Base-by-base conservation (phyloP, 2,797 vertebrate genomes). In the Premnoplex brunnescens region DNA sequence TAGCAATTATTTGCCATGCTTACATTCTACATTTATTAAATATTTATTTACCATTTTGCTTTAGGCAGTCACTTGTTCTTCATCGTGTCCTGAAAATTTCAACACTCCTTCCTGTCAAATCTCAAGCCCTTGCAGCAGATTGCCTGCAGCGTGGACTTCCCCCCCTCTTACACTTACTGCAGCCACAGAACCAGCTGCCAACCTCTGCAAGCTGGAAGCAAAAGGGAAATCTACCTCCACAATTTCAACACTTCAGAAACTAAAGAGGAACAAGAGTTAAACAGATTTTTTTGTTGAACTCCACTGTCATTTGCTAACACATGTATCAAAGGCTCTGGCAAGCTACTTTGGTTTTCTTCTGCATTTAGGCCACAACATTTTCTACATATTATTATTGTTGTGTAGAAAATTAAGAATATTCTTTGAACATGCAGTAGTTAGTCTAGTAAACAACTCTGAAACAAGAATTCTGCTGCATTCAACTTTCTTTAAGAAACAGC, bases 21-120 rank as follows among this genome's bases (percentile, higher is more conserved):
- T 83, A 69, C 12, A 30, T 36, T 76, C 68, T 44, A 23, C 0
- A 0, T 26, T 91, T 37, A 76, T 62, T 10, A 85, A 86, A 39
- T 30, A 62, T 8, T 69, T 68, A 58, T 86, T 76, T 69, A 32
- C 36, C 36, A 39, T 58, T 72, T 71, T 74, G n/a, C 7, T 85
- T 76, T 10, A 69, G 55, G 54, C 23, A 34, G 32, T 36, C 14
- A 36, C 52, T 79, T 64, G 21, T 23, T 67, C 12, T 37, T 22
- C 36, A 64, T 20, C 34, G 9, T 3, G 12, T 58, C 67, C 81
- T 87, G 55, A 84, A 73, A 43, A 91, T 68, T 93, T 72, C 87
- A 49, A 82, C 41, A 74, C 10, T 17, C 11, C 30, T 85, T 80
- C 68, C 79, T 79, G 48, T 41, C 71, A 91, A 80, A 93, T 68